phyloP scores from a whole-genome alignment of 53 echinoderm and acorn worm genomes.

The Echinometra lucunter region DNA sequence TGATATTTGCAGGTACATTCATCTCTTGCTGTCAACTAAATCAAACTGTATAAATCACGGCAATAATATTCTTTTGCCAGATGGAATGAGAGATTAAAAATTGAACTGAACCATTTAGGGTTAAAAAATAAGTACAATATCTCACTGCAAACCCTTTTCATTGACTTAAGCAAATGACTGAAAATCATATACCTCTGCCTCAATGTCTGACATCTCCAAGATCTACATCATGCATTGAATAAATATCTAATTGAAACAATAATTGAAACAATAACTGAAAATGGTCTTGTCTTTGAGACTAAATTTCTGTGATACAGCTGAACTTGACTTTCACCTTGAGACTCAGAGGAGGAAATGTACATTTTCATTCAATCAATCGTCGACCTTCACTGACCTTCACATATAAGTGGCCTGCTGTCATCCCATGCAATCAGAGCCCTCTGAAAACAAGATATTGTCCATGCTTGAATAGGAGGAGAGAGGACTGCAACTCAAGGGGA shows the following conservation, averaged over 20 bases:
- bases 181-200: too few species aligned
- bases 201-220: too few species aligned
- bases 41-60: too few species aligned
- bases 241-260: neutral
- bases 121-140: too few species aligned
- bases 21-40: too few species aligned
- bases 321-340: slow-evolving; percentile 63
- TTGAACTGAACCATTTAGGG: too few species aligned
- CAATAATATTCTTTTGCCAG: too few species aligned
- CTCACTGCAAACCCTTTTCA: too few species aligned
- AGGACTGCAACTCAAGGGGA: neutral
- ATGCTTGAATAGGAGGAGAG: neutral
- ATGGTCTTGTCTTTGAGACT: slow-evolving; percentile 45
- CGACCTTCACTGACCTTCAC: slow-evolving; percentile 57
- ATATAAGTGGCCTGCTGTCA: slow-evolving; percentile 42
- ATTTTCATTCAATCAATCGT: slow-evolving; percentile 47
- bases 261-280: neutral
- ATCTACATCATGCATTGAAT: neutral
- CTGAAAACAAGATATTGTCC: neutral
- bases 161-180: too few species aligned
- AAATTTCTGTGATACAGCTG: neutral
- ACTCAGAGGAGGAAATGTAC: slow-evolving; percentile 30
- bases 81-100: too few species aligned
- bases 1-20: too few species aligned
- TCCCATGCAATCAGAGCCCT: neutral